A percentile compares a stretch with the other conserved stretches of the same genome.
phyloP scores from a whole-genome alignment of 64 coral and sea anemone genomes.

The Cladopsammia gracilis region DNA sequence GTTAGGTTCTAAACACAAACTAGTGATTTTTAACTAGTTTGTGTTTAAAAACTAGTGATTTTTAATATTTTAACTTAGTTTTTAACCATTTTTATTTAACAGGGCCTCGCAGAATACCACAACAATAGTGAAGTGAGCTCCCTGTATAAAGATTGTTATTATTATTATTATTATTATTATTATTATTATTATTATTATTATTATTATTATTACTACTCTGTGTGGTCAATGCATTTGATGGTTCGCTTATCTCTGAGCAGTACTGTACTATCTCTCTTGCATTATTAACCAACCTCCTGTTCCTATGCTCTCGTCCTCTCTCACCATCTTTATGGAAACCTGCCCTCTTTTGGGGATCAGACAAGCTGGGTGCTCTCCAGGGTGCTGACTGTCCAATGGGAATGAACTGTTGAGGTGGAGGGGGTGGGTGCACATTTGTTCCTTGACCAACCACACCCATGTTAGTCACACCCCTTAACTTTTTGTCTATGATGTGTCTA shows the following conservation, averaged over 20 bases:
- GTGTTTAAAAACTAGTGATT: too few species aligned
- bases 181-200: too few species aligned
- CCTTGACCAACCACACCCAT: neutral
- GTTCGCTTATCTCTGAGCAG: too few species aligned
- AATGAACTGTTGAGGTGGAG: neutral
- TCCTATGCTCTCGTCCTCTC: constrained; percentile 10
- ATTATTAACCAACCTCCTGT: neutral
- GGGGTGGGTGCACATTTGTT: neutral
- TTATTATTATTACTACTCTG: too few species aligned
- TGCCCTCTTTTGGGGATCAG: neutral
- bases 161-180: too few species aligned
- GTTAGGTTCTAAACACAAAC: too few species aligned
- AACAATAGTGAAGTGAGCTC: too few species aligned
- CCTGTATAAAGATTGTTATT: too few species aligned
- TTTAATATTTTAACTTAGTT: too few species aligned
- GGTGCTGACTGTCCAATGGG: neutral
- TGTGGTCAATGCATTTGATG: neutral
- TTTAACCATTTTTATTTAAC: too few species aligned
- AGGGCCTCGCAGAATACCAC: too few species aligned
- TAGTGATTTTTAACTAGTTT: too few species aligned
- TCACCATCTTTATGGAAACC: neutral
- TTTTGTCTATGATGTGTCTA: neutral
- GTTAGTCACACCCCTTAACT: neutral
- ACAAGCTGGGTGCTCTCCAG: neutral
- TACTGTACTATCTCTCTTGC: neutral